These are phyloP conservation scores for Nylanderia fulva DNA, from an alignment of 1,140 invertebrate species.

Conservation along the genomic window DNA sequence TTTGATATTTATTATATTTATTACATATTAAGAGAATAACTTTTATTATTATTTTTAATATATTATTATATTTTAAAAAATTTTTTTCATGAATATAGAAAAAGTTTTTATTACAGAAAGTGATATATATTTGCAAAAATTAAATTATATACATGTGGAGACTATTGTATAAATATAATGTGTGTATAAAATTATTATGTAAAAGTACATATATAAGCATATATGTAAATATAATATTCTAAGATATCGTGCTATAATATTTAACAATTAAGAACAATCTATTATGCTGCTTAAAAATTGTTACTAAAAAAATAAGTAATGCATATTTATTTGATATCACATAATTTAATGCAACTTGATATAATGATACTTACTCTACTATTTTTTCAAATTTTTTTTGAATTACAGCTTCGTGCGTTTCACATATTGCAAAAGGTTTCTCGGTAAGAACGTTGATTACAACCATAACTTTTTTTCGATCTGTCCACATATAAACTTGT, in stretches of 20 bases:
- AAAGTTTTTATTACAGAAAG: background rate
- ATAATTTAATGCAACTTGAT: background rate
- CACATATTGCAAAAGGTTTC: constrained; percentile 52
- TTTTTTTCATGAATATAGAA: background rate
- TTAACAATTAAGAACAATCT: background rate
- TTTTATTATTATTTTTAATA: too few species aligned
- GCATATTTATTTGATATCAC: background rate
- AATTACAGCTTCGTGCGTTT: constrained; percentile 60
- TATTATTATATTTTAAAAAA: background rate
- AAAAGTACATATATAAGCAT: background rate
- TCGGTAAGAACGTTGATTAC: constrained; percentile 38
- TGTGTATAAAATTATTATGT: background rate
- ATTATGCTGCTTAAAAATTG: background rate
- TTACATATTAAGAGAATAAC: background rate
- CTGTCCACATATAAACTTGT: constrained; percentile 48
- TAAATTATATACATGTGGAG: background rate
- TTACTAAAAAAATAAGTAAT: background rate
- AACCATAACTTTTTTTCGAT: constrained; percentile 45
- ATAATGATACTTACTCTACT: constrained; percentile 57
- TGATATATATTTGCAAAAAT: background rate
- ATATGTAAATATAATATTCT: background rate
- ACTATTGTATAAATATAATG: background rate
- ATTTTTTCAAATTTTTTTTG: constrained; percentile 43
- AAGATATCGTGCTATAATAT: background rate
- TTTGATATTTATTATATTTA: background rate